Evolutionary conservation across 2,797 vertebrate species (phyloP), one percentile per base, ranked within the genome.

Genomic region (Neostethus bicornis): DNA sequence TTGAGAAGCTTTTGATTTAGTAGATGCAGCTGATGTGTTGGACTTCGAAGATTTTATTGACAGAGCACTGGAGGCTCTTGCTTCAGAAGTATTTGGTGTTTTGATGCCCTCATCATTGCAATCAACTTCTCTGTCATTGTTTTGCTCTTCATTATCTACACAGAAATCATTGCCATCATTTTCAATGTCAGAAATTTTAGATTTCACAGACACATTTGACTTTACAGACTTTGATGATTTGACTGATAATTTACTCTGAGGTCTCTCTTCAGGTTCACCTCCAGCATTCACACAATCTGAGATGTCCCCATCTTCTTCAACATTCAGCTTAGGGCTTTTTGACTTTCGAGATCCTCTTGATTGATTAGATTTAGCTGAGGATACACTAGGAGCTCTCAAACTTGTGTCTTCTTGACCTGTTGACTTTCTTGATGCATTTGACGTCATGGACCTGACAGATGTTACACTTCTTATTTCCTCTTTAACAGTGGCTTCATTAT

Each of bases 11-110:
- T 75, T 66, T 17, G 77, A 73, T 54, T 62, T 61, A 20, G 38
- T 17, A 23, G 77, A 79, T 14, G 11, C 10, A n/a, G 10, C 45
- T n/a, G 75, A 86, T 24, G 72, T 74, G 4, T 61, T 75, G 41
- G 89, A 90, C 43, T 67, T 68, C 3, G 63, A 77, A 28, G 88
- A 87, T 77, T 31, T 51, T 17, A 12, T 62, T 35, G 81, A 85
- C 21, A 66, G 44, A 45, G 21, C 54, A 54, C 78, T 85, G 4
- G 49, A 75, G 4, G 79, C 13, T 57, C 77, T 59, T 14, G 55
- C 52, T 44, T 65, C 51, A 24, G 59, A 8, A 11, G 11, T 46
- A 7, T 61, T 3, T 39, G 41, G 6, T 41, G 4, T 49, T 19
- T 47, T 44, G 19, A 26, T n/a, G 28, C 46, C 14, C 17, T 19